Conservation (phyloP, 30 jellyfish, hydroid and myxozoan species). For the Hydractinia echinata region DNA sequence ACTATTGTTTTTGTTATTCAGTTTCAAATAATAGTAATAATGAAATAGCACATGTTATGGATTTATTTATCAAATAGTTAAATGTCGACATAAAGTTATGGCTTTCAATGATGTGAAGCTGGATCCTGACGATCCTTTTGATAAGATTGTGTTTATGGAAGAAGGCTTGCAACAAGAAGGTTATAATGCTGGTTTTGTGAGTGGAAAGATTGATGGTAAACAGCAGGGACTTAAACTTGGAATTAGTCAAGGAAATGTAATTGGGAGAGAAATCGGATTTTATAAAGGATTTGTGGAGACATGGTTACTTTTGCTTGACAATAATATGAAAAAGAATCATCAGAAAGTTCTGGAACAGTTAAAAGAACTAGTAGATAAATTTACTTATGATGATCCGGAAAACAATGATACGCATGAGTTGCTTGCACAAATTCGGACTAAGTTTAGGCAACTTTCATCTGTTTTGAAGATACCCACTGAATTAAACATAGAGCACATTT, state of each 20-base stretch:
- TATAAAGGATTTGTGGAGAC: slow-evolving; percentile 31
- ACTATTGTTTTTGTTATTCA: no score
- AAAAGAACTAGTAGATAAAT: slow-evolving; percentile 6
- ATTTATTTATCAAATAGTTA: no score
- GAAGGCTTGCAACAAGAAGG: slow-evolving; percentile 32
- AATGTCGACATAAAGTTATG: background rate
- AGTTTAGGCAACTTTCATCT: slow-evolving; percentile 31
- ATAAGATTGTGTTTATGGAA: slow-evolving; percentile 36
- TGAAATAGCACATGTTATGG: no score
- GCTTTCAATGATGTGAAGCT: slow-evolving; percentile 23
- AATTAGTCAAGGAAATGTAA: slow-evolving; percentile 26
- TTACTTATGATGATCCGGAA: slow-evolving; percentile 31
- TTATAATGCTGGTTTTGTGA: slow-evolving; percentile 24
- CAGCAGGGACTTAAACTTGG: slow-evolving; percentile 26
- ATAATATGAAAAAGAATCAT: background rate
- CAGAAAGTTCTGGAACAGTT: slow-evolving; percentile 4
- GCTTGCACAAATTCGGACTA: slow-evolving; percentile 23
- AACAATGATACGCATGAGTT: slow-evolving; percentile 8
- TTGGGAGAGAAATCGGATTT: slow-evolving; percentile 47
- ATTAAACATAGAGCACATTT: background rate
- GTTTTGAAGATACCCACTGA: slow-evolving; percentile 25
- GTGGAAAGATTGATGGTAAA: slow-evolving; percentile 14
- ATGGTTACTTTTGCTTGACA: slow-evolving; percentile 7
- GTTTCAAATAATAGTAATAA: no score
- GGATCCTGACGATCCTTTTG: slow-evolving; percentile 48